Conservation (phyloP, 2,113 vertebrate species). For the Fukomys damarensis region DNA sequence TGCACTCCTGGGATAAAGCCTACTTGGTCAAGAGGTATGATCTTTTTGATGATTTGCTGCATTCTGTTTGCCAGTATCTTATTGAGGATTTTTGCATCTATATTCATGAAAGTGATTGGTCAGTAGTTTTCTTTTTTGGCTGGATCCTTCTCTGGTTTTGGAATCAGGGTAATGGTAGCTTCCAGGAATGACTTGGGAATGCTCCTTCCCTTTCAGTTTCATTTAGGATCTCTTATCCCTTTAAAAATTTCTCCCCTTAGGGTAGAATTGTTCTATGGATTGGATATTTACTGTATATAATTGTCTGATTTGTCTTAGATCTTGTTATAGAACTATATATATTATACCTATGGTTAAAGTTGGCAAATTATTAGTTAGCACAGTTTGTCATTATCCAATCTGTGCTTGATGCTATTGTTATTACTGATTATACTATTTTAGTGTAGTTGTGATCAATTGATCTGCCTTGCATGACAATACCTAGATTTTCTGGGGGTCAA, state of each 20-base stretch:
- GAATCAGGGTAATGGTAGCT: background rate
- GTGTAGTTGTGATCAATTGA: background rate
- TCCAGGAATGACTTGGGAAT: background rate
- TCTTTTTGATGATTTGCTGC: background rate
- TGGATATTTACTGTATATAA: background rate
- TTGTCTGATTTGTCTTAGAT: background rate
- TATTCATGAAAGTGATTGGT: background rate
- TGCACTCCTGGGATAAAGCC: background rate
- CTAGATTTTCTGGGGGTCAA: background rate
- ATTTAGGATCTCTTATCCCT: background rate
- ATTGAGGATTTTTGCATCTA: background rate
- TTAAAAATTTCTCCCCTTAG: background rate
- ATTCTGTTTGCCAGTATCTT: background rate
- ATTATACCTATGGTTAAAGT: background rate
- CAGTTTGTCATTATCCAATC: background rate
- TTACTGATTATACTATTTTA: background rate
- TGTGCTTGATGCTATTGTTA: background rate
- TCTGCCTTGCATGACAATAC: background rate
- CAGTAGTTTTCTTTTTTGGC: background rate
- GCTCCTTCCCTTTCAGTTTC: background rate
- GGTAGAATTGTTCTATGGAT: background rate
- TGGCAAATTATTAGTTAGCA: background rate
- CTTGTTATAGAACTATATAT: background rate
- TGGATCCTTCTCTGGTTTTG: background rate
- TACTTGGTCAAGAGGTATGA: background rate